Conservation (phyloP, 2,888 invertebrate species). For the Ormyrus rosae region DNA sequence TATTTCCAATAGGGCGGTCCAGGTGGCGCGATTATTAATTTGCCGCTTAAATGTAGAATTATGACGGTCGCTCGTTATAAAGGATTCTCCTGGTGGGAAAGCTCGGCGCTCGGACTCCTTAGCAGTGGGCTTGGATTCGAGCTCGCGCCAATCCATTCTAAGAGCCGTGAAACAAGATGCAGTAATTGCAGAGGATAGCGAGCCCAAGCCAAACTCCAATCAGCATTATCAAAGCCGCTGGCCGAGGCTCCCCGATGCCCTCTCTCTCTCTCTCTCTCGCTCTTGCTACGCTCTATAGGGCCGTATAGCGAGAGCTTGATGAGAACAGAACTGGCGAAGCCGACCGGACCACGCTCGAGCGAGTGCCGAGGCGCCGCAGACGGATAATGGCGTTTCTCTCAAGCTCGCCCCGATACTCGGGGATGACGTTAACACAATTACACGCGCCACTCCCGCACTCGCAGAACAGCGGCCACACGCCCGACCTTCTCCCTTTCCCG, state of each 20-base stretch:
- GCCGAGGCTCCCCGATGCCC: slow-evolving; percentile 53
- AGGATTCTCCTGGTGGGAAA: background rate
- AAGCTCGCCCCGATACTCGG: slow-evolving; percentile 55
- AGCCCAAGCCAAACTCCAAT: slow-evolving; percentile 67
- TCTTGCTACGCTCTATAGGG: no score
- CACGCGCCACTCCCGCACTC: slow-evolving; percentile 51
- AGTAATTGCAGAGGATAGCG: slow-evolving; percentile 64
- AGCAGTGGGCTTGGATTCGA: background rate
- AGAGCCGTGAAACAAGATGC: slow-evolving; percentile 61
- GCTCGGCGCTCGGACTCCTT: slow-evolving; percentile 11
- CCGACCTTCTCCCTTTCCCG: background rate
- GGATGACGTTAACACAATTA: slow-evolving; percentile 70
- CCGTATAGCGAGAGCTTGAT: slow-evolving; percentile 55
- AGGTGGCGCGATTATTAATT: slow-evolving; percentile 8
- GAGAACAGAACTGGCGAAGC: slow-evolving; percentile 61
- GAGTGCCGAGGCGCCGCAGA: slow-evolving; percentile 51
- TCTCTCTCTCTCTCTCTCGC: no score
- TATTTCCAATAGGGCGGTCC: background rate
- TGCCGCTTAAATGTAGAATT: background rate
- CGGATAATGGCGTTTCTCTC: slow-evolving; percentile 60
- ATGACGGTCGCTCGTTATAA: slow-evolving; percentile 9
- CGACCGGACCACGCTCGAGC: slow-evolving; percentile 54
- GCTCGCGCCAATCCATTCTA: slow-evolving; percentile 45
- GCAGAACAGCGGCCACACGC: background rate
- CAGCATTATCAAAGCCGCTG: slow-evolving; percentile 69